phyloP scores from a whole-genome alignment of 2,888 invertebrate genomes.

The Polylopha cassiicola region DNA sequence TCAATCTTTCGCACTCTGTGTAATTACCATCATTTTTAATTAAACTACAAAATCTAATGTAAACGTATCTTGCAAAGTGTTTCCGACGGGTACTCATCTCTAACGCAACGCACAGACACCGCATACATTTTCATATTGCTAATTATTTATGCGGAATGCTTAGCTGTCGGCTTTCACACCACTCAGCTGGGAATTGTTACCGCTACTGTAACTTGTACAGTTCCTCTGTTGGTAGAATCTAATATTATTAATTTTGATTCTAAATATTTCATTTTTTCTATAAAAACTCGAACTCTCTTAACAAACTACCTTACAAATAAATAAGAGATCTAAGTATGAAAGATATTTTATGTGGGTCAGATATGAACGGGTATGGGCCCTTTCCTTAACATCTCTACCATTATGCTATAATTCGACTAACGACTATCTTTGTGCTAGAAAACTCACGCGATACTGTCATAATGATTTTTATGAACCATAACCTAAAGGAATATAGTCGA shows the following conservation, averaged over 20 bases:
- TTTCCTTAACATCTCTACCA: too few species aligned
- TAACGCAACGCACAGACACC: constrained; percentile 20
- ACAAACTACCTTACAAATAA: too few species aligned
- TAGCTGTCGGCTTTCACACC: constrained; percentile 3
- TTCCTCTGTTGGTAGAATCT: constrained; percentile 8
- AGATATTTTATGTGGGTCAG: constrained; percentile 7
- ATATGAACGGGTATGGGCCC: too few species aligned
- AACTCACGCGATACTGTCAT: constrained; percentile 16
- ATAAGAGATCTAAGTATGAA: constrained; percentile 7
- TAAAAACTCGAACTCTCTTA: too few species aligned
- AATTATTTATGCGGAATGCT: constrained; percentile 21
- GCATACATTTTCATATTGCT: constrained; percentile 28
- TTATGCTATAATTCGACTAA: constrained; percentile 14
- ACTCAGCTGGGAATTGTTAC: constrained; percentile 11
- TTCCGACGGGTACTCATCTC: background rate
- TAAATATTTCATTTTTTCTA: too few species aligned
- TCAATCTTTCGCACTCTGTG: too few species aligned
- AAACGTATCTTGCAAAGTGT: background rate
- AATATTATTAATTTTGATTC: constrained; percentile 19
- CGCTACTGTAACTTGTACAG: constrained; percentile 12
- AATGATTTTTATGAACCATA: background rate
- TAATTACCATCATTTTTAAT: too few species aligned
- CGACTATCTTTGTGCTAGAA: constrained; percentile 14
- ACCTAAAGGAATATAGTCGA: background rate
- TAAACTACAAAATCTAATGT: background rate